Base-by-base conservation (phyloP, 2,888 invertebrate species). In the Allygus modestus region DNA sequence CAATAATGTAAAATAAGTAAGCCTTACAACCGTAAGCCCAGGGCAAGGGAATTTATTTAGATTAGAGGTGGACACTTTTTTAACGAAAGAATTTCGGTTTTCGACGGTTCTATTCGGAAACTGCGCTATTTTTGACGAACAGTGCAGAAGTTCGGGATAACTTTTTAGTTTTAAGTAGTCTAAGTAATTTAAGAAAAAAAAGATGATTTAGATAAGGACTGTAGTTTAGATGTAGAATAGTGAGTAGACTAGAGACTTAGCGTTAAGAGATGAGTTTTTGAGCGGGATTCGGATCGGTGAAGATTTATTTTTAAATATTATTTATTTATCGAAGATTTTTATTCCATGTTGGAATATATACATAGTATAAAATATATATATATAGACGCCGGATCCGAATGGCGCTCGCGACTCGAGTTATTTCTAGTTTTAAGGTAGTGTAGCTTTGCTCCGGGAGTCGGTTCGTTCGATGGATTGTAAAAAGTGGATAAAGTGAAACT, bases 321-420 rank as follows among this genome's bases (percentile, higher is more conserved):
- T 83, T 83, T 83, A 83, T 73, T 83, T 83, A 83, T 54, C 73
- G 61, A 83, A 75, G 75, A 75, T 75, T 73, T 83, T 73, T 73
- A 83, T 83, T 83, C 73, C 73, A 83, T 54, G 73, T 83, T 83
- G 83, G 83, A 58, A 54, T 79, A 79, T 79, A 79, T 79, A 79
- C 31, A 79, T 58, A 79, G n/a, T 37, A 37, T 73, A 41, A 28
- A 65, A 73, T 37, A 73, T 73, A 73, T 79, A 77, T 77, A 79
- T 79, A 79, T 58, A 77, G 43, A 79, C 46, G 17, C 28, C 51
- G 12, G 28, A 79, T 79, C 79, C 79, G 51, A 79, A 79, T 79
- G 23, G 51, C 79, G 79, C 79, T 79, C 79, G 28, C 33, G 41
- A 75, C 83, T 75, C n/a, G 54, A 75, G 83, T 83, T 83, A 75